Evolutionary conservation across 2,888 invertebrate species (phyloP).

Genomic region (Idaea aversata): DNA sequence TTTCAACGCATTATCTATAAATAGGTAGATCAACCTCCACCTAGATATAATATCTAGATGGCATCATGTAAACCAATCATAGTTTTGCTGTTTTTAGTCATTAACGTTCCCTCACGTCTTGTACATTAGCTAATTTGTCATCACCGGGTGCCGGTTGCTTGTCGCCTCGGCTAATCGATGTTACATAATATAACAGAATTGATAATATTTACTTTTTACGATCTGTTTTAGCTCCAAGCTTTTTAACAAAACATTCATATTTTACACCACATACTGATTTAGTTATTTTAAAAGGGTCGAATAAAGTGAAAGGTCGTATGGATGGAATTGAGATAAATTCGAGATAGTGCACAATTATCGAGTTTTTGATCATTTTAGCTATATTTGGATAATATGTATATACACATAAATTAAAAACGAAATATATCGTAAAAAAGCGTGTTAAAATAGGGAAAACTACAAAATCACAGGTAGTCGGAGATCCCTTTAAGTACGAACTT

Average conservation of each 20-base stretch:
- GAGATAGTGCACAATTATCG: no score
- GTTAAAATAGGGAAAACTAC: no score
- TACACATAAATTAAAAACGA: no score
- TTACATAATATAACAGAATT: conserved; percentile 26
- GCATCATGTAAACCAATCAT: conserved; percentile 55
- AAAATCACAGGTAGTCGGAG: no score
- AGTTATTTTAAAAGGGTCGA: conserved; percentile 8
- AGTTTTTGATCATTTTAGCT: no score
- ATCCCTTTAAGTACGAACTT: no score
- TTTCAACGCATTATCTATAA: neutral
- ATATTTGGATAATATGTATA: no score
- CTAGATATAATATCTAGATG: conserved; percentile 2
- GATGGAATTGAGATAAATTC: no score
- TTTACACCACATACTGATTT: conserved; percentile 29
- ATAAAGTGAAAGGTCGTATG: neutral
- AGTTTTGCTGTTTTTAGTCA: conserved; percentile 60
- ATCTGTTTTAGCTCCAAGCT: conserved; percentile 4
- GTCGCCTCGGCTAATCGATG: conserved; percentile 46
- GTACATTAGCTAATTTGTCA: conserved; percentile 73
- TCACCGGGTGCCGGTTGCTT: conserved; percentile 38
- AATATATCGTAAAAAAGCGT: no score
- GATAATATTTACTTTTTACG: conserved; percentile 24
- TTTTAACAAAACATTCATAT: conserved; percentile 16
- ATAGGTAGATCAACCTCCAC: neutral
- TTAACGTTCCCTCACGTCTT: conserved; percentile 72